Evolutionary conservation across 2,113 vertebrate genomes (phyloP).

Genomic region (Centropus unirufus): DNA sequence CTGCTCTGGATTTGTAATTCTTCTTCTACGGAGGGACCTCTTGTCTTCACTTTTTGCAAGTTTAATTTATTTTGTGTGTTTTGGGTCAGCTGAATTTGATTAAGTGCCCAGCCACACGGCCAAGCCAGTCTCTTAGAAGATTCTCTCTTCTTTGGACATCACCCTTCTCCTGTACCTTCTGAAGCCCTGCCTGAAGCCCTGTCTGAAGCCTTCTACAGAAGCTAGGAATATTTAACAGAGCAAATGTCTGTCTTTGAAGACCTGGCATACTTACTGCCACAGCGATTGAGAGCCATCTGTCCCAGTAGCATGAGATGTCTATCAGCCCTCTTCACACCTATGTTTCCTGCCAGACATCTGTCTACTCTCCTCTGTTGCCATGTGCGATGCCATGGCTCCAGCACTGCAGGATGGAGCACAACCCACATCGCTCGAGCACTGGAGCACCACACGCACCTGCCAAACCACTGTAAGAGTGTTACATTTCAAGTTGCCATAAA

Average conservation of each 20-base stretch:
- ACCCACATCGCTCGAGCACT: fast-evolving
- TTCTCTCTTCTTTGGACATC: not conserved
- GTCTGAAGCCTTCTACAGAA: not conserved
- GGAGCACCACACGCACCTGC: fast-evolving
- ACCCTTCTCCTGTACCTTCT: not conserved
- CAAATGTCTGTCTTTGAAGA: not conserved
- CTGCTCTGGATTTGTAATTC: not conserved
- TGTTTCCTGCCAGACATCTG: conserved; percentile 36
- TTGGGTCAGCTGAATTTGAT: not conserved
- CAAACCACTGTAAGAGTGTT: not conserved
- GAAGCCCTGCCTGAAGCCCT: not conserved
- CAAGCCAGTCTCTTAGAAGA: not conserved
- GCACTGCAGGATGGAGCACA: fast-evolving
- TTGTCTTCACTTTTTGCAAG: not conserved
- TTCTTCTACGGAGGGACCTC: not conserved
- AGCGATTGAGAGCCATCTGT: conserved; percentile 6
- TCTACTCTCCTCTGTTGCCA: not conserved
- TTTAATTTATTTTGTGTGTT: not conserved
- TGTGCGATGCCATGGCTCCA: not conserved
- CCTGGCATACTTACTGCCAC: not conserved
- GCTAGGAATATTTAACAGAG: not conserved
- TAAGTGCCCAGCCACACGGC: not conserved
- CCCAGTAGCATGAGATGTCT: not conserved
- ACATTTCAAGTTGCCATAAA: fast-evolving
- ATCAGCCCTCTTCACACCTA: not conserved